Evolutionary conservation across 1,140 invertebrate species (phyloP), one percentile per base, ranked within the genome.

Genomic region (Drosophila murphyi): DNA sequence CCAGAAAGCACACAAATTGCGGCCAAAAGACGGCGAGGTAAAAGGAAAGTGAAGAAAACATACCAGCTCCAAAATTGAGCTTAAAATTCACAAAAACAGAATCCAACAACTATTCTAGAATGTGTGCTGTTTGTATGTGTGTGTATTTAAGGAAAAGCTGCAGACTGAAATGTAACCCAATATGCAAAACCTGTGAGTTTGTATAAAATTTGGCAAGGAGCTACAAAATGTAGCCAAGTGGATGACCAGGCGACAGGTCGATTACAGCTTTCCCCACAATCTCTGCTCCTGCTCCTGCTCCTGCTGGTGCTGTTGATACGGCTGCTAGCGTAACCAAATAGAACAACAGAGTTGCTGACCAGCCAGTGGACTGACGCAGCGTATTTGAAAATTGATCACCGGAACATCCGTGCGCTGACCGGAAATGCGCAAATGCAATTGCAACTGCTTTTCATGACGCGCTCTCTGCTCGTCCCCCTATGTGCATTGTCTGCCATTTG

Each of bases 361-460:
- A 71, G 57, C 31, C 57, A 60, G 39, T 54, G 55, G 63, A 80
- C 85, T 89, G 85, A 89, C 85, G 76, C 81, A 85, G 85, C 77
- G 85, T 76, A 89, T 89, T 89, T 89, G 85, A 89, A 89, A 89
- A 89, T 89, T 89, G 85, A 89, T 89, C 85, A 89, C 85, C 85
- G 85, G 85, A 89, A 89, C 80, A 90, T 89, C 85, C 85, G 85
- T 81, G 80, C 85, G 81, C 86, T 85, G 80, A 89, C 80, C 85
- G 85, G 85, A 89, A 89, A 81, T 89, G 85, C 85, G 80, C 86
- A 85, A 89, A 89, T 81, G 88, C 85, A 76, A 79, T 54, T 67
- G 37, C 70, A 69, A 64, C 51, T 63, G 52, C 69, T 77, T 69
- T 51, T 50, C 57, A 52, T 39, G 50, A 32, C 43, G 31, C 12